Evolutionary conservation across 37 sponge, comb jelly and placozoan species (phyloP).

Genomic region (Geodia barretti): DNA sequence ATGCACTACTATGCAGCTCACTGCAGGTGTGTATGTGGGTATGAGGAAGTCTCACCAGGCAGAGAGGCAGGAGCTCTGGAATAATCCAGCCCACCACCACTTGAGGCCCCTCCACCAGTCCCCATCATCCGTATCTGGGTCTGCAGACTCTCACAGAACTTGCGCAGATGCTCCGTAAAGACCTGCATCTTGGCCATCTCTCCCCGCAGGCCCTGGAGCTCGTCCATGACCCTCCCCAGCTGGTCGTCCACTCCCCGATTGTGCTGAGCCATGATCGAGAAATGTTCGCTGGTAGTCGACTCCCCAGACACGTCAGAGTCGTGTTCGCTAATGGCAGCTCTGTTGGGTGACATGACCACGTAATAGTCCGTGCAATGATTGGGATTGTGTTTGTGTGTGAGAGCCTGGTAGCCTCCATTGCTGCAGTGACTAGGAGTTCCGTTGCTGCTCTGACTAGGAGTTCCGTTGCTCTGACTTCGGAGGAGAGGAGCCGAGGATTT

Average conservation of each 20-base stretch:
- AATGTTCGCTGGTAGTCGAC: neutral
- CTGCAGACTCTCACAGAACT: conserved; percentile 14
- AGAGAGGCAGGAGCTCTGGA: conserved; percentile 16
- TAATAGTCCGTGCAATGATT: conserved; percentile 12
- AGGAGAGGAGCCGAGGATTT: neutral
- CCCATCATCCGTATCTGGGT: conserved; percentile 27
- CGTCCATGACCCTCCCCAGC: neutral
- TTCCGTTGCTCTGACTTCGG: neutral
- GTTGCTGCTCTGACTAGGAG: neutral
- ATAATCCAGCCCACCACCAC: conserved; percentile 1
- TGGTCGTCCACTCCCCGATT: conserved; percentile 1
- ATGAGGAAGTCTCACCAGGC: neutral
- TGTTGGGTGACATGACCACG: conserved; percentile 8
- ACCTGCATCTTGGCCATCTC: neutral
- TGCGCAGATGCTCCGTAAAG: conserved; percentile 1
- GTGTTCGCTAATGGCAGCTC: neutral
- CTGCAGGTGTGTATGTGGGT: neutral
- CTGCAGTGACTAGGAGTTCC: neutral
- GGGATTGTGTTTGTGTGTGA: neutral
- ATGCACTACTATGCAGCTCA: too few species aligned
- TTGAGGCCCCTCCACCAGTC: neutral
- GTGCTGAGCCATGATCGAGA: neutral
- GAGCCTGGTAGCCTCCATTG: conserved; percentile 6
- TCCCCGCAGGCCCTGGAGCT: conserved; percentile 1
- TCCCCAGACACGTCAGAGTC: conserved; percentile 24